Conservation (phyloP, 2,888 invertebrate genomes). For the Smittia aterrima region DNA sequence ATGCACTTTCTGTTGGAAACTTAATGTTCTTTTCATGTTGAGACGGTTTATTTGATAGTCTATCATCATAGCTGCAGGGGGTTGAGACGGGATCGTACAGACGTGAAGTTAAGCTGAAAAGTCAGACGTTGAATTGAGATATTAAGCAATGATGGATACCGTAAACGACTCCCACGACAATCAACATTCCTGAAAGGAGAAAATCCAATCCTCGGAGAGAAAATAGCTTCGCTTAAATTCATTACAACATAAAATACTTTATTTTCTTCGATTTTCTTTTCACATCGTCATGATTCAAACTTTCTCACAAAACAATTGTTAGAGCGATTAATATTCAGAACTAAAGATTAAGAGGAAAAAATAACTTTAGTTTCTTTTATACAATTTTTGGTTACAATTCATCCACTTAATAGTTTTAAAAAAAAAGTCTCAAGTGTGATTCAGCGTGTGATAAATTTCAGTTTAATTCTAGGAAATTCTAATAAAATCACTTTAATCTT, state of each 20-base stretch:
- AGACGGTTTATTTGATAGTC: too few species aligned
- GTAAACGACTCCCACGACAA: too few species aligned
- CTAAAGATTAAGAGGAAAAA: not conserved
- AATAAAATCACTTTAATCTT: constrained; percentile 10
- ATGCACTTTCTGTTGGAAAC: too few species aligned
- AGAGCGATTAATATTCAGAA: not conserved
- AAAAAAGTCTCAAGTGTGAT: constrained; percentile 1
- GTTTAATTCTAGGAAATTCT: not conserved
- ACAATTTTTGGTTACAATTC: not conserved
- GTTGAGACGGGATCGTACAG: too few species aligned
- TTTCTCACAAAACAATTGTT: not conserved
- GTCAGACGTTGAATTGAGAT: too few species aligned
- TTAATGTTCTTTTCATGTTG: too few species aligned
- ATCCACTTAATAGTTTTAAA: not conserved
- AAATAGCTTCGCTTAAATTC: not conserved
- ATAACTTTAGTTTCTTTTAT: not conserved
- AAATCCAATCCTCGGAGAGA: too few species aligned
- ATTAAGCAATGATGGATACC: too few species aligned
- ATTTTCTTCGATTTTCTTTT: not conserved
- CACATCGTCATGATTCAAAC: not conserved
- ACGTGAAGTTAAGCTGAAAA: too few species aligned
- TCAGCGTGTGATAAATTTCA: not conserved
- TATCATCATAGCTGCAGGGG: too few species aligned
- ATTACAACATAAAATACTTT: constrained; percentile 11
- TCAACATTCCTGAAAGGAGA: too few species aligned